Conservation (phyloP, 2,888 invertebrate species). For the Clunio marinus region DNA sequence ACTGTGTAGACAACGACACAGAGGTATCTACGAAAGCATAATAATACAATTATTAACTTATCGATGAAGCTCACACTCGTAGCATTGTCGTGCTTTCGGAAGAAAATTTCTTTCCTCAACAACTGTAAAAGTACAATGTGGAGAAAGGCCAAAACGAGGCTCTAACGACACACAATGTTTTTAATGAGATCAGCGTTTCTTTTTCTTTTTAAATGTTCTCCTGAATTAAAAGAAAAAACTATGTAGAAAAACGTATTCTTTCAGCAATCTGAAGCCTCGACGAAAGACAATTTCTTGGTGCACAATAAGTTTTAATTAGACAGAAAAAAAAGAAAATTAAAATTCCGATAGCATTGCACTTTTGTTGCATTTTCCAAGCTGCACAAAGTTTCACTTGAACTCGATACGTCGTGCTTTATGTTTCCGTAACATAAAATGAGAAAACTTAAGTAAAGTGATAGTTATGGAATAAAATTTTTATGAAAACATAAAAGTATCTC, state of each 20-base stretch:
- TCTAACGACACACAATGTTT: conserved; percentile 32
- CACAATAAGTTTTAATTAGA: not conserved
- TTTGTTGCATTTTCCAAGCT: not conserved
- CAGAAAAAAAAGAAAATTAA: not conserved
- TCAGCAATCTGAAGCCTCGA: not conserved
- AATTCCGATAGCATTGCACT: not conserved
- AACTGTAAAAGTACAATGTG: not conserved
- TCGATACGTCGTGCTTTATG: not conserved
- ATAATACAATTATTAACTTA: conserved; percentile 34
- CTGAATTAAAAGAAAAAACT: not conserved
- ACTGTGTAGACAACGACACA: not conserved
- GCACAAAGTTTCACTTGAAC: not conserved
- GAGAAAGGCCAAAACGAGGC: not conserved
- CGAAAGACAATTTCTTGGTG: not conserved
- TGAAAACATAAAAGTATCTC: not conserved
- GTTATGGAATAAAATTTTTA: not conserved
- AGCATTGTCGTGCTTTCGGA: not conserved
- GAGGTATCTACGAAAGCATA: not conserved
- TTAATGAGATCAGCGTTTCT: conserved; percentile 30
- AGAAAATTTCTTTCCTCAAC: not conserved
- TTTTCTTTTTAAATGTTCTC: not conserved
- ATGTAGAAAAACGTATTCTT: not conserved
- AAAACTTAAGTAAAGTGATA: conserved; percentile 14
- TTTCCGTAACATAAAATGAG: no score
- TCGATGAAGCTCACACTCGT: conserved; percentile 8